A percentile compares a stretch with the other conserved stretches of the same genome.
These are phyloP conservation scores for Bombus waltoni DNA, from an alignment of 1,140 invertebrate genomes.

Conservation along the genomic window DNA sequence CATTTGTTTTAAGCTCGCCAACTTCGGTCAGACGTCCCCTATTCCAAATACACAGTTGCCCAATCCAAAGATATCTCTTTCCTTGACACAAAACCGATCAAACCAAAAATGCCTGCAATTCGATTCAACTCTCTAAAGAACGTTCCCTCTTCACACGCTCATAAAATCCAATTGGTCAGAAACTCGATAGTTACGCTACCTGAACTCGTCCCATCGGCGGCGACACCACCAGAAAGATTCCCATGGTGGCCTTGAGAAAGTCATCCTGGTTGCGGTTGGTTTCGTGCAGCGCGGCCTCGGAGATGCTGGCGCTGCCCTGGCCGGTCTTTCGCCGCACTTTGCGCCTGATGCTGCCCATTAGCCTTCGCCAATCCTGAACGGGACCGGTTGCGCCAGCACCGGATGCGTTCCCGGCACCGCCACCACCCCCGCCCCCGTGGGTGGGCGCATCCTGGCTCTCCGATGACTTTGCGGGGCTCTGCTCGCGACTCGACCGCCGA, in stretches of 20 bases:
- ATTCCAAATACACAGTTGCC: not conserved
- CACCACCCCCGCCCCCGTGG: conserved; percentile 53
- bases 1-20: too few species aligned
- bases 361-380: conserved; percentile 80
- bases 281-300: conserved; percentile 67
- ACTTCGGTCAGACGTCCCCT: too few species aligned
- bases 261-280: conserved; percentile 80
- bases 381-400: conserved; percentile 60
- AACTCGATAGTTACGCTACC: conserved; percentile 77
- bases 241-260: conserved; percentile 86
- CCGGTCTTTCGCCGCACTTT: conserved; percentile 76
- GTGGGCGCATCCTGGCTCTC: conserved; percentile 55
- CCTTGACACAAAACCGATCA: not conserved
- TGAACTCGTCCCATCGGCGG: conserved; percentile 86
- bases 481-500: conserved; percentile 75
- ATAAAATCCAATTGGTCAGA: not conserved
- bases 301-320: conserved; percentile 71
- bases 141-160: not conserved
- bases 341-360: conserved; percentile 80
- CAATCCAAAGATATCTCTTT: not conserved
- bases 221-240: conserved; percentile 87
- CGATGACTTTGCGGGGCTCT: conserved; percentile 74
- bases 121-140: not conserved
- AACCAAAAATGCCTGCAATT: not conserved
- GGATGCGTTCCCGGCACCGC: conserved; percentile 49